Evolutionary conservation across 2,888 invertebrate genomes (phyloP).

Genomic region (Gandaritis pyraliata): DNA sequence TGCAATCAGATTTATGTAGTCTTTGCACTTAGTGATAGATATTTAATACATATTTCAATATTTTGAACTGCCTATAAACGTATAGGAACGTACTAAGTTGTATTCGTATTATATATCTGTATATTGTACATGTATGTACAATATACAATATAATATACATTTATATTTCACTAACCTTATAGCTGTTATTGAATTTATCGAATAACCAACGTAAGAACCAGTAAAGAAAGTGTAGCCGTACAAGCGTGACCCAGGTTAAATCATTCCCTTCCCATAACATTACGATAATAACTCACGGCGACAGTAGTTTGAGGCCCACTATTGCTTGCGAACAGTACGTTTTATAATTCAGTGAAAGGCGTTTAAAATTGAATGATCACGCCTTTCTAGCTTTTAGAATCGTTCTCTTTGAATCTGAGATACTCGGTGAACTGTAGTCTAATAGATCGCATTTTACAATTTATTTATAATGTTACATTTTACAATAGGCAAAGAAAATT

Average conservation of each 20-base stretch:
- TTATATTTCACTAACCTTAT: not conserved
- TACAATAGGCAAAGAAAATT: no score
- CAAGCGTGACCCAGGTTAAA: slow-evolving; percentile 29
- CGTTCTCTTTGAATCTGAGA: not conserved
- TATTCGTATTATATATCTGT: no score
- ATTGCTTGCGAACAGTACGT: slow-evolving; percentile 6
- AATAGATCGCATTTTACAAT: no score
- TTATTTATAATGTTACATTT: no score
- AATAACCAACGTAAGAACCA: slow-evolving; percentile 28
- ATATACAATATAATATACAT: not conserved
- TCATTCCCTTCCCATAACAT: slow-evolving; percentile 29
- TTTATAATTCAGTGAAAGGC: slow-evolving; percentile 35
- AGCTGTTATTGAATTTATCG: slow-evolving; percentile 11
- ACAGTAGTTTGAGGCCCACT: not conserved
- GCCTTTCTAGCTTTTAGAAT: not conserved
- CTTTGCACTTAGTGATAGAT: no score
- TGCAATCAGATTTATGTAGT: no score
- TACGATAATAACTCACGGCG: slow-evolving; percentile 21
- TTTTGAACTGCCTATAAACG: no score
- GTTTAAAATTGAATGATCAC: slow-evolving; percentile 24
- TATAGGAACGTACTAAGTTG: no score
- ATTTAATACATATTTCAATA: no score
- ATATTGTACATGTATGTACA: no score
- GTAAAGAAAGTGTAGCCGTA: slow-evolving; percentile 39
- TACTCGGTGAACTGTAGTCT: not conserved